A percentile compares a stretch with the other conserved stretches of the same genome.
Evolutionary conservation across 2,113 vertebrate species (phyloP).

Genomic region (Eulemur rufifrons): DNA sequence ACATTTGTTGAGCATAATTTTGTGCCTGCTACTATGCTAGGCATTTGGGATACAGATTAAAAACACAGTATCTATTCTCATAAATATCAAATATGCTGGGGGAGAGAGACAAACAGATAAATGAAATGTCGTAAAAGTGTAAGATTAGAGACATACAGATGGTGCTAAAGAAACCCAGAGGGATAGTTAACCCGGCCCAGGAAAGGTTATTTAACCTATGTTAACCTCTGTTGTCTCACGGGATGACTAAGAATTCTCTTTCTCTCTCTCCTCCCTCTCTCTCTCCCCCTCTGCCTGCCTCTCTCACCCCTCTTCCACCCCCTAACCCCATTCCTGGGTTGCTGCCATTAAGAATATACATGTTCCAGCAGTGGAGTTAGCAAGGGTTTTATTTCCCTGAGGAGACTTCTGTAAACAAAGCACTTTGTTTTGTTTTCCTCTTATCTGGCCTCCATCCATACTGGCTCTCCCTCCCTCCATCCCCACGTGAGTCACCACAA

Average conservation of each 20-base stretch:
- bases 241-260: background rate
- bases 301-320: no score
- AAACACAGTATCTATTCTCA: background rate
- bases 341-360: slow-evolving; percentile 35
- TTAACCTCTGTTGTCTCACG: background rate
- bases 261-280: background rate
- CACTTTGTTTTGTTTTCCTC: slow-evolving; percentile 25
- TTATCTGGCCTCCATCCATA: slow-evolving; percentile 2
- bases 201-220: background rate
- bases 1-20: background rate
- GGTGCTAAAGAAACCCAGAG: background rate
- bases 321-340: background rate
- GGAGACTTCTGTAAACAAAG: slow-evolving; percentile 38
- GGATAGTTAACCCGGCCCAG: background rate
- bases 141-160: background rate
- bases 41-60: slow-evolving; percentile 2
- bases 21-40: background rate
- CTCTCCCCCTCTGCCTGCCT: no score
- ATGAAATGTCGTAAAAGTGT: slow-evolving; percentile 4
- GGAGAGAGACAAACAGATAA: background rate
- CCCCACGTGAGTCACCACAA: background rate
- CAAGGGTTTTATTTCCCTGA: background rate
- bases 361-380: slow-evolving; percentile 6
- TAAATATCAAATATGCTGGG: background rate
- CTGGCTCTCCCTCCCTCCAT: background rate